These are phyloP conservation scores for Galeopsomyia nigrocyanea DNA, from an alignment of 2,888 invertebrate species.

Conservation along the genomic window DNA sequence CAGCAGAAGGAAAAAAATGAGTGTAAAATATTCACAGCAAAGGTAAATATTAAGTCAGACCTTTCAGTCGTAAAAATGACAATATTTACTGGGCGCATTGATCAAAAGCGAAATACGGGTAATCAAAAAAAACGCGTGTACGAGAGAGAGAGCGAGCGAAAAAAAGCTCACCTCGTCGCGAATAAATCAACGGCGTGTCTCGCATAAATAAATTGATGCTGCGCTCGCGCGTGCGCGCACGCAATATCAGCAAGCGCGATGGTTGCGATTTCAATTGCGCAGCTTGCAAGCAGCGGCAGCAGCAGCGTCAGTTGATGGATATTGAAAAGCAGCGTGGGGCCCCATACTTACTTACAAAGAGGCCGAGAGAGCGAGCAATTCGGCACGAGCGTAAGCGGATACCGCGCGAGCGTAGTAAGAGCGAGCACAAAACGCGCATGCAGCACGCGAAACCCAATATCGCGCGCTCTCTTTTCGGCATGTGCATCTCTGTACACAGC, in stretches of 20 bases:
- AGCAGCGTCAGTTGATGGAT: not conserved
- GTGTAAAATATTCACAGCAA: too few species aligned
- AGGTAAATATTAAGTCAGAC: too few species aligned
- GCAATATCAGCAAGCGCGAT: not conserved
- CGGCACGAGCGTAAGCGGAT: conserved; percentile 65
- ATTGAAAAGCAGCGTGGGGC: conserved; percentile 24
- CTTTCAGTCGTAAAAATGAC: too few species aligned
- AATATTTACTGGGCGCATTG: not conserved
- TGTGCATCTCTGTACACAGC: not conserved
- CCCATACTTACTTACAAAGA: not conserved
- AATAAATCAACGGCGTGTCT: conserved; percentile 36
- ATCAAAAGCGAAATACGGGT: conserved; percentile 29
- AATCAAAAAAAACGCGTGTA: conserved; percentile 13
- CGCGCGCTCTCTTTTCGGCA: conserved; percentile 50
- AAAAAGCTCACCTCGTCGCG: not conserved
- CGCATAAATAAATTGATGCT: not conserved
- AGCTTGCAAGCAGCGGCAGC: too few species aligned
- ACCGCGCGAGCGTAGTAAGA: conserved; percentile 63
- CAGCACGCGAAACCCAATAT: conserved; percentile 64
- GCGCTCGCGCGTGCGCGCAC: conserved; percentile 19
- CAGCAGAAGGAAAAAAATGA: too few species aligned
- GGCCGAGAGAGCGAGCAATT: conserved; percentile 51
- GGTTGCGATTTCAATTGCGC: conserved; percentile 19
- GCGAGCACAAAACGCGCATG: conserved; percentile 65
- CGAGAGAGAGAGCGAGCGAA: not conserved